Base-by-base conservation (phyloP, 2,113 vertebrate genomes). In the Phalacrocorax carbo region DNA sequence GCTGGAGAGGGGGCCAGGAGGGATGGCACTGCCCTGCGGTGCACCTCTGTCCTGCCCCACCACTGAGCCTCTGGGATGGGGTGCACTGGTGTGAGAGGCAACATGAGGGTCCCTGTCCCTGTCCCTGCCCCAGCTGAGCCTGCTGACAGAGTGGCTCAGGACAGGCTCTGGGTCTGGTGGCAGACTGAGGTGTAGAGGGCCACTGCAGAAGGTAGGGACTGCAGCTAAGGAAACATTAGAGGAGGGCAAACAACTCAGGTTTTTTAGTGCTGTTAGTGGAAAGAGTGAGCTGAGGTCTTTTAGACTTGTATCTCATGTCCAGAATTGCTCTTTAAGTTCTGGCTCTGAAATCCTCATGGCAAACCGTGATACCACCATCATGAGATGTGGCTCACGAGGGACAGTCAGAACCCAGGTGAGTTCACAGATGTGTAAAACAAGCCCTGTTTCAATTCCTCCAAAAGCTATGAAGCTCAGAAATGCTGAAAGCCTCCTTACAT, bases 51-150 rank as follows among this genome's bases (percentile, higher is more conserved):
- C 19, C 73, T 78, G 40, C 23, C 40, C 51, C 22, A 14, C 46
- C 0, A 0, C 40, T 10, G 49, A 42, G 13, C 14, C 10, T 18
- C 21, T 36, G 30, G 40, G 21, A 15, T 2, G 3, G 32, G 15
- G 5, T 2, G 2, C 52, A 29, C 13, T 3, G 2, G 8, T 7
- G 22, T 26, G 38, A 65, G 61, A 68, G 25, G 48, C 40, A 73
- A 20, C 0, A 0, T 5, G 4, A 42, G 10, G 9, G 20, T 52
- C 40, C 3, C 0, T 22, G 29, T 40, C 30, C 32, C 15, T 26
- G 17, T 58, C 29, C 25, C 3, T 26, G 17, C 58, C 29, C 25
- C 3, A 9, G 13, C 32, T 58, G n/a, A 72, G 16, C 32, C n/a
- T 26, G 22, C 34, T 79, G 44, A 38, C 32, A 44, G 12, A 12